Evolutionary conservation across 2,113 vertebrate genomes (phyloP), one percentile per base, ranked within the genome.

Genomic region (Hylia prasina): DNA sequence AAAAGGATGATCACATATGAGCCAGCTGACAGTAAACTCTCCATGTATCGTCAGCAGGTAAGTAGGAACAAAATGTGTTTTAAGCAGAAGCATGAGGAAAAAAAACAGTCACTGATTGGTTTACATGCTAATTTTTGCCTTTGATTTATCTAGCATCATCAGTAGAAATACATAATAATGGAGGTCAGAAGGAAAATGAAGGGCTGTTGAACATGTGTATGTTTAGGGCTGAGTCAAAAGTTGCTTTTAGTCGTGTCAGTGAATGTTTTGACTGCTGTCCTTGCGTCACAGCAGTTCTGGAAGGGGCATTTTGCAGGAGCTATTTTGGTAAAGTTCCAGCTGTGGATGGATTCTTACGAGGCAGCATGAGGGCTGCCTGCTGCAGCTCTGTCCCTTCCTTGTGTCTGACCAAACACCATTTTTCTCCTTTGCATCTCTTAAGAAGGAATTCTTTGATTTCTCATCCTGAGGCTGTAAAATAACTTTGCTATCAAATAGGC

Each of bases 41-140:
- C 98, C n/a, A 98, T 99, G 13, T 99, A 99, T 91, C 98, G 98
- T 60, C 99, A 99, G 70, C 99, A 99, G 99, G 99, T 99, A 94
- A 96, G 95, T 47, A 77, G 33, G 37, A 57, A 47, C 47, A 58
- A 51, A 47, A n/a, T 30, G 9, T 82, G 64, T 33, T 45, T 78
- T 6, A 69, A 75, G 78, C 48, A 80, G 64, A 70, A 88, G 25
- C n/a, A 73, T 12, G 21, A 72, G 39, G 31, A 35, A 35, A 28
- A 53, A 53, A 42, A 80, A 83, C 50, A 88, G 39, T 54, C 60
- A 24, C 39, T 69, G 64, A 22, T 56, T 58, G 23, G 10, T 77
- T 80, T 37, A 39, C 2, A 3, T 82, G 21, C 53, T 80, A 54
- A 30, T 45, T 47, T 76, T 91, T 73, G 25, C n/a, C 51, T 75